Evolutionary conservation across 35 echinoderm and acorn worm genomes (phyloP).

Genomic region (Anneissia japonica): DNA sequence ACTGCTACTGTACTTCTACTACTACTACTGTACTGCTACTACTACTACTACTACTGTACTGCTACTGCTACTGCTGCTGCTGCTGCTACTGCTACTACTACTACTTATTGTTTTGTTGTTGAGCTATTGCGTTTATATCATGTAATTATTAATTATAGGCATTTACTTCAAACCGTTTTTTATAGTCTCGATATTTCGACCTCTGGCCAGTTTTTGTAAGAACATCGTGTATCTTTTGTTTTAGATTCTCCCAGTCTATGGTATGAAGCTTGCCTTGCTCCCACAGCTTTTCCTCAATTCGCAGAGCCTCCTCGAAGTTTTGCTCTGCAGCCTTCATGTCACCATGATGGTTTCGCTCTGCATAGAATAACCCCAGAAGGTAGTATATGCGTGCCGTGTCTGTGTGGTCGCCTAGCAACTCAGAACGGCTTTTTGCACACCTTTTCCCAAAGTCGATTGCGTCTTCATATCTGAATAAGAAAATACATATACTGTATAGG

Average conservation of each 20-base stretch:
- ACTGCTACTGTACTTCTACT: too few species aligned
- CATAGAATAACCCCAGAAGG: slow-evolving; percentile 69
- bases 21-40: too few species aligned
- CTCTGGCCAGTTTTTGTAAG: slow-evolving; percentile 46
- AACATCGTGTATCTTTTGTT: slow-evolving; percentile 39
- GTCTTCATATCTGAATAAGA: slow-evolving; percentile 88
- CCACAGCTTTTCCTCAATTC: slow-evolving; percentile 87
- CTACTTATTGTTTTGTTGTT: too few species aligned
- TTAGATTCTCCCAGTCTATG: slow-evolving; percentile 64
- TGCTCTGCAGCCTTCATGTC: slow-evolving; percentile 46
- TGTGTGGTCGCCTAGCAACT: slow-evolving; percentile 42
- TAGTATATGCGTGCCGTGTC: slow-evolving; percentile 75
- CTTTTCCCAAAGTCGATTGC: slow-evolving; percentile 56
- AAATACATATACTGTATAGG: too few species aligned
- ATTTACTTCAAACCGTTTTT: slow-evolving; percentile 63
- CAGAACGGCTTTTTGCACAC: slow-evolving; percentile 58
- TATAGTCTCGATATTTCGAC: slow-evolving; percentile 29
- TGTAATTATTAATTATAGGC: too few species aligned
- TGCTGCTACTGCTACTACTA: too few species aligned
- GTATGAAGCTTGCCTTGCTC: slow-evolving; percentile 74
- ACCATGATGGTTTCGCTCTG: slow-evolving; percentile 10
- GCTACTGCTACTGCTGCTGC: too few species aligned
- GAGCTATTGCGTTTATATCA: too few species aligned
- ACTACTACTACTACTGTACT: too few species aligned
- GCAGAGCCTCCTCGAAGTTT: slow-evolving; percentile 71